phyloP scores from a whole-genome alignment of 2,888 invertebrate species.

The Fragum fragum region DNA sequence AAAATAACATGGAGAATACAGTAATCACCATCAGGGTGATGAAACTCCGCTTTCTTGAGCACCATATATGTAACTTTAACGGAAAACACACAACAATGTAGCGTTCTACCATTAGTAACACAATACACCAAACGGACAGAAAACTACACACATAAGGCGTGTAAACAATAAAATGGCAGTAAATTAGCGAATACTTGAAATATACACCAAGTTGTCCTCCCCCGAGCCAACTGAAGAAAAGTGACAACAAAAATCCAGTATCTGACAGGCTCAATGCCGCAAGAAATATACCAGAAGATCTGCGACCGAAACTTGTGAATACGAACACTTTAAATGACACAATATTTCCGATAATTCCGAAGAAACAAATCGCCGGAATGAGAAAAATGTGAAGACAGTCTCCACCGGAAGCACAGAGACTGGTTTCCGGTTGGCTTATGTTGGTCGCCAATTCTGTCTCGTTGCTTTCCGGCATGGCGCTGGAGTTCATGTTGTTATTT shows the following conservation, averaged over 20 bases:
- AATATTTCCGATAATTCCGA: slow-evolving; percentile 92
- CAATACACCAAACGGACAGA: slow-evolving; percentile 89
- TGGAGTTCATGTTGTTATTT: not conserved
- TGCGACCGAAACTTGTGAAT: slow-evolving; percentile 90
- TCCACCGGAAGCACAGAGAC: slow-evolving; percentile 88
- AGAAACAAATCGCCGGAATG: slow-evolving; percentile 90
- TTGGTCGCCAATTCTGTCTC: not conserved
- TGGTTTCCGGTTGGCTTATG: not conserved
- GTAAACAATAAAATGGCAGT: slow-evolving; percentile 72
- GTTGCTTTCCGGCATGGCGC: not conserved
- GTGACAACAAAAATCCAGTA: slow-evolving; percentile 91
- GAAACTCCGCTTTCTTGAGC: slow-evolving; percentile 73
- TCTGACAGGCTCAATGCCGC: slow-evolving; percentile 93
- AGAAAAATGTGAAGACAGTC: slow-evolving; percentile 51
- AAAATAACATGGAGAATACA: slow-evolving; percentile 70
- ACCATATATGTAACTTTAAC: slow-evolving; percentile 87
- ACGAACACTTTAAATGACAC: slow-evolving; percentile 92
- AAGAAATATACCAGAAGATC: slow-evolving; percentile 93
- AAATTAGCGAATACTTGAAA: slow-evolving; percentile 32
- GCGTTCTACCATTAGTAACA: slow-evolving; percentile 94
- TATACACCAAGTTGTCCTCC: slow-evolving; percentile 50
- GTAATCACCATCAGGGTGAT: slow-evolving; percentile 63
- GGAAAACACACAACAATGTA: slow-evolving; percentile 94
- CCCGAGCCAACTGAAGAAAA: slow-evolving; percentile 87
- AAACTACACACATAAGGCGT: slow-evolving; percentile 89